These are phyloP conservation scores for Furnarius figulus DNA, from an alignment of 2,113 vertebrate genomes.

Conservation along the genomic window DNA sequence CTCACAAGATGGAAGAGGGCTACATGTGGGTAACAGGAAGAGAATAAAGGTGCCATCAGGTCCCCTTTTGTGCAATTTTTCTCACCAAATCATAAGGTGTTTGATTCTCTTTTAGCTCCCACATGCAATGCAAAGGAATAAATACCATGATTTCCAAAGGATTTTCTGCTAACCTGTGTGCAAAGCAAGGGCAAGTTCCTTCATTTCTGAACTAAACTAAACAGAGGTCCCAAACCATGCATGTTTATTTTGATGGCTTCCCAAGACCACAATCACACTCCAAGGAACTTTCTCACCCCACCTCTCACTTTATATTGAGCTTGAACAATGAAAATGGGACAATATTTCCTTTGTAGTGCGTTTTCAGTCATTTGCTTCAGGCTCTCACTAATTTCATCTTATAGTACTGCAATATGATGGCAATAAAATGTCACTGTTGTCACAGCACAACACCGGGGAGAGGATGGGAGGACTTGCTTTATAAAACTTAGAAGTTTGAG, in stretches of 20 bases:
- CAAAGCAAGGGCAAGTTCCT: not conserved
- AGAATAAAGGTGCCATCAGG: not conserved
- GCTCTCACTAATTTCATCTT: not conserved
- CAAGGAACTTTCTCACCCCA: not conserved
- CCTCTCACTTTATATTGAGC: not conserved
- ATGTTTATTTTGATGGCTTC: not conserved
- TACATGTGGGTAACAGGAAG: not conserved
- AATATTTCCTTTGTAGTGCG: not conserved
- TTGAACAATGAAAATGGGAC: not conserved
- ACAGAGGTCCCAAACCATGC: not conserved
- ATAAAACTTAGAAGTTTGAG: not conserved
- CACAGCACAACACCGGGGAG: not conserved
- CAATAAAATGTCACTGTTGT: not conserved
- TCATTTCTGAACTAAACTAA: not conserved
- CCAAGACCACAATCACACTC: not conserved
- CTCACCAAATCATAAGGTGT: rapidly evolving
- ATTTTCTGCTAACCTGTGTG: not conserved
- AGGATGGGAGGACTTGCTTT: not conserved
- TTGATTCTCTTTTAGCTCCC: not conserved
- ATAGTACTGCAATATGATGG: not conserved
- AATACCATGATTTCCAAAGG: not conserved
- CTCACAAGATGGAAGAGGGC: not conserved
- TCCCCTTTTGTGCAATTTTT: not conserved
- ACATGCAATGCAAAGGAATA: not conserved
- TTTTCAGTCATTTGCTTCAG: not conserved